Conservation (phyloP, 2,888 invertebrate genomes). For the Amphipoea oculea region DNA sequence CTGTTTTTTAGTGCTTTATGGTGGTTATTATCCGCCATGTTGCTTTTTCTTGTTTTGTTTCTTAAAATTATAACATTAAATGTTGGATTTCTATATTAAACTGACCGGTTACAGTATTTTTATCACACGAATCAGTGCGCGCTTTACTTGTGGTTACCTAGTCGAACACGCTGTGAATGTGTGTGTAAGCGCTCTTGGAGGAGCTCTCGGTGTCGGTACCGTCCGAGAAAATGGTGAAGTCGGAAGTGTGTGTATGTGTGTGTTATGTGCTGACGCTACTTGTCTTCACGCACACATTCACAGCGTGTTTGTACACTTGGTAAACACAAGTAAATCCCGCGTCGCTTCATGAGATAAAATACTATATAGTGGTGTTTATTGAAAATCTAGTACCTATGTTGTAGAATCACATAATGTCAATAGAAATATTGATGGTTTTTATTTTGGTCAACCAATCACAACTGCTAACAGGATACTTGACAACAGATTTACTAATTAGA, state of each 20-base stretch:
- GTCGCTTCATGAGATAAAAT: not conserved
- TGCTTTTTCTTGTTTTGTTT: not conserved
- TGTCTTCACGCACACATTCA: not conserved
- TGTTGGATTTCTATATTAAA: not conserved
- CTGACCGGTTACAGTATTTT: not conserved
- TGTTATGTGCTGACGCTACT: not conserved
- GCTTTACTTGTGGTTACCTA: not conserved
- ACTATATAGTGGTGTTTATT: not conserved
- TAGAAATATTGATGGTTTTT: not conserved
- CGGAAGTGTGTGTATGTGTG: not conserved
- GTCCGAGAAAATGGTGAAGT: not conserved
- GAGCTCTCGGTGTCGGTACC: not conserved
- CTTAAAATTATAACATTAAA: not conserved
- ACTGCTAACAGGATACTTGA: not conserved
- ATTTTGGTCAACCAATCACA: not conserved
- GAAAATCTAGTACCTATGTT: not conserved
- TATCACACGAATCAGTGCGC: not conserved
- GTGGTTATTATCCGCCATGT: not conserved
- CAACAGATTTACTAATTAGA: too few species aligned
- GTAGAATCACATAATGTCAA: not conserved
- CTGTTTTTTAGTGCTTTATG: constrained; percentile 3
- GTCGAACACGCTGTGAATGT: too few species aligned
- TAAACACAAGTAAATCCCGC: not conserved
- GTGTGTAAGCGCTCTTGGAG: too few species aligned
- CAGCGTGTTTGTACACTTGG: not conserved